These are phyloP conservation scores for Thaumatotibia leucotreta DNA, from an alignment of 1,140 invertebrate genomes.

Conservation along the genomic window DNA sequence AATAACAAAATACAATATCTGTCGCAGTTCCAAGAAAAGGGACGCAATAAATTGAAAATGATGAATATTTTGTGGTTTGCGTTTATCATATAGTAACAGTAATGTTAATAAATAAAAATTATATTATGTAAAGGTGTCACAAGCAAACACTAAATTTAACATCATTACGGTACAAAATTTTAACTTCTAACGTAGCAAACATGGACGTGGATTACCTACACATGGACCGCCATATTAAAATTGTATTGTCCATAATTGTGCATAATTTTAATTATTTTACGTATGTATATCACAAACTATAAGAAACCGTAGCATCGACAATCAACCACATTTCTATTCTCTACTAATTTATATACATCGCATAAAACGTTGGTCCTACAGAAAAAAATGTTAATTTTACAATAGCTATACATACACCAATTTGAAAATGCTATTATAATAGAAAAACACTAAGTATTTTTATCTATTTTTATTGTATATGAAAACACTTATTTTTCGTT, in stretches of 20 bases:
- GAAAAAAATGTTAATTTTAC: constrained; percentile 25
- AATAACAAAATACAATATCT: too few relatives aligned
- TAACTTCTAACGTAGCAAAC: constrained; percentile 48
- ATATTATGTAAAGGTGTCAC: too few relatives aligned
- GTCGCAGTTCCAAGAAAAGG: too few relatives aligned
- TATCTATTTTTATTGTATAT: constrained; percentile 59
- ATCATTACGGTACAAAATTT: constrained; percentile 58
- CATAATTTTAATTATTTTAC: constrained; percentile 51
- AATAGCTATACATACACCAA: constrained; percentile 2
- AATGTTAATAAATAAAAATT: too few relatives aligned
- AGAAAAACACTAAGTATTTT: constrained; percentile 56
- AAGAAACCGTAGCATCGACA: constrained; percentile 32
- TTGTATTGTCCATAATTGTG: constrained; percentile 71
- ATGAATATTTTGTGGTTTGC: too few relatives aligned
- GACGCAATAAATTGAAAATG: too few relatives aligned
- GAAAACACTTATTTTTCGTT: constrained; percentile 61
- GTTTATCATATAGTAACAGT: too few relatives aligned
- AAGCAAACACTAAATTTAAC: constrained; percentile 41
- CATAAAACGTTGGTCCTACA: constrained; percentile 47
- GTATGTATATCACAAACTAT: constrained; percentile 60
- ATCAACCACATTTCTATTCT: constrained; percentile 18
- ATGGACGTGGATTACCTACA: constrained; percentile 55
- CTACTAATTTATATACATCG: constrained; percentile 17
- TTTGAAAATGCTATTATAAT: constrained; percentile 48
- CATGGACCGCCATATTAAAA: constrained; percentile 60